A percentile compares a stretch with the other conserved stretches of the same genome.
Conservation (phyloP, 2,113 vertebrate species). For the Rhinoderma darwinii region DNA sequence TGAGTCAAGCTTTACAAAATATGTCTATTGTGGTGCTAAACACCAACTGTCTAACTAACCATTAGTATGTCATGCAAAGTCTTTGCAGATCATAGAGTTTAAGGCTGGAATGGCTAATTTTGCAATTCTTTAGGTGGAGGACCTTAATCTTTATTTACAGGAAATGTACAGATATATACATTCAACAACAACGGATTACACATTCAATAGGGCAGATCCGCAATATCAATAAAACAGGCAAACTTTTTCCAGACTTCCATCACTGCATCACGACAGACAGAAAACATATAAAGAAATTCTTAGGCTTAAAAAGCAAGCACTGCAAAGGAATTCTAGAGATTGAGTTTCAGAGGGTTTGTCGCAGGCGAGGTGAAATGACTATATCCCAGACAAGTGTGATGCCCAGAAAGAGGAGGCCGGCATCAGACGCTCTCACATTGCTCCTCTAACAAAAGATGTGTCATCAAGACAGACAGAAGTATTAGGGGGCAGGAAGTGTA, state of each 20-base stretch:
- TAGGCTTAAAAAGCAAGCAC: conserved; percentile 12
- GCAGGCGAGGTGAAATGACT: conserved; percentile 32
- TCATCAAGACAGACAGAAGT: conserved; percentile 62
- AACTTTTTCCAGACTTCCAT: not conserved
- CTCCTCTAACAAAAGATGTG: conserved; percentile 58
- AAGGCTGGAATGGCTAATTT: not conserved
- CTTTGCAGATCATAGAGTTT: not conserved
- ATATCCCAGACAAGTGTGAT: conserved; percentile 56
- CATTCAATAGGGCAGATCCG: not conserved
- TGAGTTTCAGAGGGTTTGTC: conserved; percentile 53
- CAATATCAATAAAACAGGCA: not conserved
- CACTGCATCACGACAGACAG: conserved; percentile 23
- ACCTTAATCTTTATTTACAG: not conserved
- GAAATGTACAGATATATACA: too few relatives aligned
- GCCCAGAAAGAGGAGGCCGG: conserved; percentile 48
- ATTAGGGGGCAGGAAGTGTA: conserved; percentile 57
- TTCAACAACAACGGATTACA: not conserved
- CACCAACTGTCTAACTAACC: too few relatives aligned
- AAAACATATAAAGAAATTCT: not conserved
- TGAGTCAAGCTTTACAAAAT: conserved; percentile 42
- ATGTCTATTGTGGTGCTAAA: not conserved
- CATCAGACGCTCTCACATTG: conserved; percentile 60
- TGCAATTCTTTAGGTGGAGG: not conserved
- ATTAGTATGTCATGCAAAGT: not conserved
- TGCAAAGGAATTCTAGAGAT: conserved; percentile 38